Evolutionary conservation across 2,888 invertebrate species (phyloP), one percentile per base, ranked within the genome.

Genomic region (Exocentrus adspersus): DNA sequence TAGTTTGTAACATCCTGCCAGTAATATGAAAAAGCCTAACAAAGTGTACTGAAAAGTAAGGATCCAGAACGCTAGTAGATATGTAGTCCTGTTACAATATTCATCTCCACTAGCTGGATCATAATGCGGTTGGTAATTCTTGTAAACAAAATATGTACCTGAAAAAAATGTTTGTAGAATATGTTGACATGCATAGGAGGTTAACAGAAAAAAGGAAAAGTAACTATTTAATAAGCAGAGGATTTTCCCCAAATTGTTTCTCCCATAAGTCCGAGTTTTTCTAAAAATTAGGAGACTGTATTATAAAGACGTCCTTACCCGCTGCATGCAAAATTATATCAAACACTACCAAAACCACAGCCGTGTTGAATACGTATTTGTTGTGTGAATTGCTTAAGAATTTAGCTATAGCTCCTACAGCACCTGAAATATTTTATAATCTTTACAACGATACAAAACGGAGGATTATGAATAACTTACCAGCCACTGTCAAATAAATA

Each of bases 401-500:
- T 68, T 78, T 78, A 4, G 76, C 70, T 19, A 75, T 16, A 10
- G 72, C 72, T 37, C 78, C 78, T 12, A 77, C 68, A 53, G 74
- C 73, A 41, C 78, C 78, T 78, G 57, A 60, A 75, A 50, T 30
- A 24, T 48, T 7, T 50, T 50, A 20, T 24, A n/a, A n/a, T n/a
- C n/a, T 30, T 28, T 32, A 32, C 16, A 2, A 1, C 7, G 17
- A 12, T 53, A 41, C 16, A 2, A 19, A 14, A 20, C n/a, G 19
- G 14, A 9, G 0, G 1, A 16, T 14, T 12, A 6, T 20, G 10
- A 45, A 20, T 5, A 9, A 24, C 48, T 7, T 42, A 78, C 79
- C 79, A 70, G 80, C 78, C 16, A 81, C 76, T 56, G 81, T 80
- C 50, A 82, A 64, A 69, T 81, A 81, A 57, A 81, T 75, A 5